Evolutionary conservation across 2,888 invertebrate species (phyloP), one percentile per base, ranked within the genome.

Genomic region (Drosophila falleni): DNA sequence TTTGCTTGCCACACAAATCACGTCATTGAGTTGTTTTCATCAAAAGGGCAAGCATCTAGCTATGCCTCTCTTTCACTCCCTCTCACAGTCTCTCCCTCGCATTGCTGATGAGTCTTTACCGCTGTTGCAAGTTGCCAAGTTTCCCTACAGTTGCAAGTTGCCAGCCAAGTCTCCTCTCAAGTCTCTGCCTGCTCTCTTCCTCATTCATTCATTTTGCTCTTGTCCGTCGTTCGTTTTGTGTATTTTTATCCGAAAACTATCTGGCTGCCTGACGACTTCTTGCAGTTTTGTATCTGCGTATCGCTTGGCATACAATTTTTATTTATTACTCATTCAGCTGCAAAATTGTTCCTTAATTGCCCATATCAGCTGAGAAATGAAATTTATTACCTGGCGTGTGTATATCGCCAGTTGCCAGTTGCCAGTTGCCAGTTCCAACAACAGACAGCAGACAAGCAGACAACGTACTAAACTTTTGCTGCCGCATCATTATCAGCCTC

Each of bases 311-410:
- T 89, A 85, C 84, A 85, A 85, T 85, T 85, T 85, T 91, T 90
- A 91, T 91, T 90, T 90, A 91, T 90, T 91, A 90, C 90, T 90
- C 91, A 90, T 90, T 91, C 90, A 91, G 84, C 90, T 90, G 91
- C 90, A 90, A 90, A 90, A 90, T 90, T 91, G 90, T 90, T 91
- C 90, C 91, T 90, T 90, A 91, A 90, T 90, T 90, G 91, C 88
- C 91, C 90, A 89, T 90, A 90, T 91, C 91, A 91, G 90, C 81
- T 86, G 86, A 90, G 90, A 89, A 90, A 91, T 89, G 89, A 89
- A 91, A 90, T 90, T 90, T 90, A 90, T 90, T 90, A 90, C 90
- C 91, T 90, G 91, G 88, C 90, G 84, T 85, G 84, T 85, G 90
- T 85, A 85, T 89, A 89, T 90, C 82, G 89, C 89, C 89, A 88